Evolutionary conservation across 2,113 vertebrate genomes (phyloP), one percentile per base, ranked within the genome.

Genomic region (Amphiprion percula): DNA sequence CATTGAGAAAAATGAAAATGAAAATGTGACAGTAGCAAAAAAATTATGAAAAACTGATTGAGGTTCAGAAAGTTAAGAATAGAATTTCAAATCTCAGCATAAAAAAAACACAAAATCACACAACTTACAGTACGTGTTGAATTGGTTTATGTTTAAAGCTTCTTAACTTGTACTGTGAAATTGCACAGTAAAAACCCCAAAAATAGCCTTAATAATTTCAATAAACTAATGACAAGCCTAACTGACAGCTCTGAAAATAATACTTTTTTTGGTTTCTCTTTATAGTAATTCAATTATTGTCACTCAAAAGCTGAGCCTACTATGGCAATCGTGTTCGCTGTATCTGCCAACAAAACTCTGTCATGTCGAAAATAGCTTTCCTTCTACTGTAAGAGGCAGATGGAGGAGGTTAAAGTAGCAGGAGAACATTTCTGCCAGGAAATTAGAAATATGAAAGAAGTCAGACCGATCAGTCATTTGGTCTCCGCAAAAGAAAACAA

Each of bases 221-320:
- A 37, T 37, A 72, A 77, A 72, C 3, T 37, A 26, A n/a, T 49
- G 23, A 33, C 37, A 17, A 37, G 23, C 70, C 21, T 14, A 10
- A 47, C 1, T 30, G 21, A 52, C 3, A 1, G 33, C 55, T 66
- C 33, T 37, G 33, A 9, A 37, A 9, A 37, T 37, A 37, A 37
- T 21, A 41, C 30, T 10, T 9, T 8, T 28, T 65, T 79, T 61
- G 46, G 30, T 68, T 68, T 60, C 46, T 60, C 7, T 4, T 33
- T 14, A 7, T 4, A 19, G 14, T 49, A 14, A 41, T 47, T 24
- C 14, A 23, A 39, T 33, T 2, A 37, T 47, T 23, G 16, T 10
- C 47, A 49, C 12, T 15, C 47, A 37, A 37, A 37, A 37, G 33
- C 33, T 10, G 33, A 37, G 33, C 33, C 33, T 8, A 10, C 33